phyloP scores from a whole-genome alignment of 2,888 invertebrate species.

The Seira ritae region DNA sequence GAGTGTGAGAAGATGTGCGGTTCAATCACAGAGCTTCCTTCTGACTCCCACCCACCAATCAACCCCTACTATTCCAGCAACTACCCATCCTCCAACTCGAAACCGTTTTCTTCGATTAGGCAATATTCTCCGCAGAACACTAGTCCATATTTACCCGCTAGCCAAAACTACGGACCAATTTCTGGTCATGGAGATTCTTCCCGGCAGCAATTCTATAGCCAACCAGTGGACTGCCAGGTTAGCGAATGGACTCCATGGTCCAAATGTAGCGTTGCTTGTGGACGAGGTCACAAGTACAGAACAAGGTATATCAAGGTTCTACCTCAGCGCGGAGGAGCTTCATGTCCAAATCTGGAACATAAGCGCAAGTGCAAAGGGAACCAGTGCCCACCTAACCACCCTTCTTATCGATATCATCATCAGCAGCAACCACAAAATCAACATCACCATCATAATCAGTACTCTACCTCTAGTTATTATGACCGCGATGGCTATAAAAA shows the following conservation, averaged over 20 bases:
- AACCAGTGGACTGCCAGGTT: constrained; percentile 75
- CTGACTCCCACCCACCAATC: constrained; percentile 73
- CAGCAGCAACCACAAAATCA: constrained; percentile 21
- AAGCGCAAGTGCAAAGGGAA: constrained; percentile 69
- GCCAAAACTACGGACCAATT: constrained; percentile 42
- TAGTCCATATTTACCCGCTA: constrained; percentile 36
- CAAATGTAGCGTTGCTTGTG: constrained; percentile 76
- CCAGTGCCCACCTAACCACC: constrained; percentile 64
- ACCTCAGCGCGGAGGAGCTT: constrained; percentile 67
- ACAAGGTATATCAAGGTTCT: constrained; percentile 72
- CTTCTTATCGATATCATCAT: constrained; percentile 61
- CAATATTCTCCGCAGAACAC: constrained; percentile 25
- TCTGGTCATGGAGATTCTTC: constrained; percentile 7
- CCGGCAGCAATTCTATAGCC: background rate
- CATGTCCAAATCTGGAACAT: constrained; percentile 68
- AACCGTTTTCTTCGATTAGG: constrained; percentile 4
- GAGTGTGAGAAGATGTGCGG: constrained; percentile 83
- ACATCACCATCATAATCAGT: constrained; percentile 34
- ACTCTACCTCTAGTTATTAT: background rate
- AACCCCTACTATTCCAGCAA: background rate
- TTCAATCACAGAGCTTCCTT: constrained; percentile 75
- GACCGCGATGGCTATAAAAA: constrained; percentile 27
- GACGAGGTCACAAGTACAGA: constrained; percentile 74
- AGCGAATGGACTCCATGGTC: constrained; percentile 76
- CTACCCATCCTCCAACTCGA: constrained; percentile 20